phyloP scores from a whole-genome alignment of 2,113 vertebrate species.

The Hippocampus zosterae region DNA sequence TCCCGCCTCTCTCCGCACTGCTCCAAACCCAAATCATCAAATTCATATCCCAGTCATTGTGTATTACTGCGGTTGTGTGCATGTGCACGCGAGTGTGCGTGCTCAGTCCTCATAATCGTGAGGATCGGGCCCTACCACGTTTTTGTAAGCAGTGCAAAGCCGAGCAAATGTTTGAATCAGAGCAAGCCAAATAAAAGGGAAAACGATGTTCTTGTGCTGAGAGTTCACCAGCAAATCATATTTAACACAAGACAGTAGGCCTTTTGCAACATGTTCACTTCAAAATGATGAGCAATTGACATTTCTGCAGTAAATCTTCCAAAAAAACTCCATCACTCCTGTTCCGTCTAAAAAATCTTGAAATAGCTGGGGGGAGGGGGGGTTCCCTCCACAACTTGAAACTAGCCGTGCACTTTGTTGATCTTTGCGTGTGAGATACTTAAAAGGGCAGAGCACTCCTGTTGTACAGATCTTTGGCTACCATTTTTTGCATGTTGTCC shows the following conservation, averaged over 20 bases:
- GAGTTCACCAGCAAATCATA: background rate
- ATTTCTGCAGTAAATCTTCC: too few species aligned
- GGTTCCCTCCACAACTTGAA: too few species aligned
- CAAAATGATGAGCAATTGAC: background rate
- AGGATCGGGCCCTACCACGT: background rate
- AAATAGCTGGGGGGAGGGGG: too few species aligned
- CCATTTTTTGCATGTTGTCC: too few species aligned
- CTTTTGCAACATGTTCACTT: background rate
- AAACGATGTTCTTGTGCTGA: background rate
- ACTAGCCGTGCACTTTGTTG: too few species aligned
- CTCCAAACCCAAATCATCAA: constrained; percentile 1
- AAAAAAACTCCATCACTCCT: too few species aligned
- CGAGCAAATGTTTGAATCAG: background rate
- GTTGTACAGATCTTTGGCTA: too few species aligned
- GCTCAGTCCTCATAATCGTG: background rate
- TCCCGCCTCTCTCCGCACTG: background rate
- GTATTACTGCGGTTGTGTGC: too few species aligned
- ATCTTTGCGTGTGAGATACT: too few species aligned
- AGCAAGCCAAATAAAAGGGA: background rate
- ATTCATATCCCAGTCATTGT: background rate
- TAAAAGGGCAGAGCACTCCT: too few species aligned
- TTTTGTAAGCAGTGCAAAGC: background rate
- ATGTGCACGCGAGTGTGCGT: background rate
- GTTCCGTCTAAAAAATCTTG: too few species aligned
- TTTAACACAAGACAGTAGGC: background rate